Conservation (phyloP, 1,140 invertebrate genomes). For the Euglossa dilemma region DNA sequence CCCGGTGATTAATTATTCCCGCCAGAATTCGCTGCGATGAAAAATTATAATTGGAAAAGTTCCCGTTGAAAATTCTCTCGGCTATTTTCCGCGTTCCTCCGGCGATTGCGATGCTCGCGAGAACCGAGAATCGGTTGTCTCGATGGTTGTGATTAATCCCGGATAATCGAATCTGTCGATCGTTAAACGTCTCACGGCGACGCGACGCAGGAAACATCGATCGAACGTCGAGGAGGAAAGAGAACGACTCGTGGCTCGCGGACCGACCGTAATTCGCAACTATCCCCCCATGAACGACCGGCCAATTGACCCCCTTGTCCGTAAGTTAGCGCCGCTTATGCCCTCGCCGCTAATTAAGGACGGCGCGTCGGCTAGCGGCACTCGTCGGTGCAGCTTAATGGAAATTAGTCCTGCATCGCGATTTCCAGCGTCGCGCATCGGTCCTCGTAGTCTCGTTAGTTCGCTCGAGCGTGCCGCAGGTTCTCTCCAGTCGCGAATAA, state of each 20-base stretch:
- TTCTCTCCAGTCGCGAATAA: slow-evolving; percentile 27
- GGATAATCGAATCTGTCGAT: not conserved
- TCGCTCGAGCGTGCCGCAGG: slow-evolving; percentile 27
- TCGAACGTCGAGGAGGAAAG: not conserved
- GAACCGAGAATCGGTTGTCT: not conserved
- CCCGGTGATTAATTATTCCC: not conserved
- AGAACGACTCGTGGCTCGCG: not conserved
- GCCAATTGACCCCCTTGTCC: slow-evolving; percentile 41
- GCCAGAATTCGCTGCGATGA: not conserved
- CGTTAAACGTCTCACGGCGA: no score
- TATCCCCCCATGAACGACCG: not conserved
- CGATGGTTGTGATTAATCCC: not conserved
- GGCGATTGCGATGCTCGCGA: not conserved
- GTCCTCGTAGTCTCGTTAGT: slow-evolving; percentile 50
- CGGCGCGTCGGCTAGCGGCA: slow-evolving; percentile 33
- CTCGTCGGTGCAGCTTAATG: slow-evolving; percentile 47
- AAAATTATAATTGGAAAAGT: not conserved
- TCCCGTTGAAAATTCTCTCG: not conserved
- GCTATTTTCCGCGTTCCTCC: not conserved
- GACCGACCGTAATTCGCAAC: slow-evolving; percentile 7
- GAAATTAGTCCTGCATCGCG: slow-evolving; percentile 57
- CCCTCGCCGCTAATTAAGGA: slow-evolving; percentile 61
- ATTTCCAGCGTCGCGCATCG: slow-evolving; percentile 57
- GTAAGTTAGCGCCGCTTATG: slow-evolving; percentile 53
- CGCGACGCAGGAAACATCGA: no score